These are phyloP conservation scores for Dicerorhinus sumatrensis DNA, from an alignment of 2,113 vertebrate species.

Conservation along the genomic window DNA sequence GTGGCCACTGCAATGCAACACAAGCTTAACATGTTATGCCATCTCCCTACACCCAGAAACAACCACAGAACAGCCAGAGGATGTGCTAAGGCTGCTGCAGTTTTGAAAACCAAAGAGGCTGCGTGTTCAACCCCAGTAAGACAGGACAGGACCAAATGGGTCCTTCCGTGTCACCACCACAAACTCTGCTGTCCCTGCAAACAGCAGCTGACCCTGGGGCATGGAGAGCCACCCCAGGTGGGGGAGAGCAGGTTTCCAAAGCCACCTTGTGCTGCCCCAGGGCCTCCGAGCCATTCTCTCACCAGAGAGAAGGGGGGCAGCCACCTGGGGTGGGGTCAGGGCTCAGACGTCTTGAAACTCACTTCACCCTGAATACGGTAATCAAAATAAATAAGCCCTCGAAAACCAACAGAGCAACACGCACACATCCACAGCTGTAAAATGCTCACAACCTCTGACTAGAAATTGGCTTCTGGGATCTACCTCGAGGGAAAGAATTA, in stretches of 20 bases:
- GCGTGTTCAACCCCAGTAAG: not conserved
- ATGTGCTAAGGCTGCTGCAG: not conserved
- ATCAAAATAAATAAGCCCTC: not conserved
- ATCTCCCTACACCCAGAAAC: not conserved
- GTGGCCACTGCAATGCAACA: not conserved
- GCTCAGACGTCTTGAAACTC: not conserved
- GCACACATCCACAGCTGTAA: fast-evolving
- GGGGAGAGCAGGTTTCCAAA: not conserved
- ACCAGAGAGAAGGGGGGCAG: not conserved
- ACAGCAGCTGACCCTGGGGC: not conserved
- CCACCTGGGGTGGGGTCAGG: not conserved
- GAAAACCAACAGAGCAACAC: fast-evolving
- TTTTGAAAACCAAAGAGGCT: not conserved
- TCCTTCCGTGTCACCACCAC: not conserved
- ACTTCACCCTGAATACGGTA: fast-evolving
- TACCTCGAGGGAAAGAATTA: not conserved
- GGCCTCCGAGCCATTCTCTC: fast-evolving
- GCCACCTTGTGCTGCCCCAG: fast-evolving
- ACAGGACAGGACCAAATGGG: not conserved
- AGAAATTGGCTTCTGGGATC: not conserved
- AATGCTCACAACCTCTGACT: not conserved
- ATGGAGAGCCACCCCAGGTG: not conserved
- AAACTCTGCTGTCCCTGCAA: not conserved
- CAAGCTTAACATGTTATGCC: too few relatives aligned
- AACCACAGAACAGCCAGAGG: not conserved